A percentile compares a stretch with the other conserved stretches of the same genome.
Evolutionary conservation across 2,797 vertebrate genomes (phyloP).

Genomic region (Carapus acus): DNA sequence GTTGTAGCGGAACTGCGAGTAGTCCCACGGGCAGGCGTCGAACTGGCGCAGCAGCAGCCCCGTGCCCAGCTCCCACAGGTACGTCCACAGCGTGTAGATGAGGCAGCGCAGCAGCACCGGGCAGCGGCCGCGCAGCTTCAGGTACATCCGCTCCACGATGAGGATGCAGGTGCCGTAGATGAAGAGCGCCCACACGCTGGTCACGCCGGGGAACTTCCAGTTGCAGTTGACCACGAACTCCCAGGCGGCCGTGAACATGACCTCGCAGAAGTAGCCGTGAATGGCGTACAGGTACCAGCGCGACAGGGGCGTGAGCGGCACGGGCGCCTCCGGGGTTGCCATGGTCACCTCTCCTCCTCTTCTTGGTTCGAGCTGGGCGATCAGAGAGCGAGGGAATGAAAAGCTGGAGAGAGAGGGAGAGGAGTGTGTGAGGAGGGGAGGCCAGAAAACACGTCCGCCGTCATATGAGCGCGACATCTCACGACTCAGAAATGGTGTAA

Average conservation of each 20-base stretch:
- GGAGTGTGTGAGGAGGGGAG: slow-evolving; percentile 1
- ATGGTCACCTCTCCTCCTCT: slow-evolving; percentile 60
- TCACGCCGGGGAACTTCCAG: slow-evolving; percentile 98
- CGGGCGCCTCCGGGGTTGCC: slow-evolving; percentile 63
- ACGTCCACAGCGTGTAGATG: slow-evolving; percentile 98
- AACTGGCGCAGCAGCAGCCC: slow-evolving; percentile 92
- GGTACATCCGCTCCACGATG: slow-evolving; percentile 93
- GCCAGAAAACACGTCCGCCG: neutral
- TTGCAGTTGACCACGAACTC: slow-evolving; percentile 93
- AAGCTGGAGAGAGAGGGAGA: slow-evolving; percentile 31
- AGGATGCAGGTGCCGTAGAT: slow-evolving; percentile 98
- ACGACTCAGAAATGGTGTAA: too few species aligned
- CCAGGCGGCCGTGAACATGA: slow-evolving; percentile 99
- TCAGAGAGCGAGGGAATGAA: neutral
- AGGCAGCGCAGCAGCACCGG: slow-evolving; percentile 86
- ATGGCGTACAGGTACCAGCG: slow-evolving; percentile 99
- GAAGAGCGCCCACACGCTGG: slow-evolving; percentile 97
- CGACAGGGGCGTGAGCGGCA: slow-evolving; percentile 86
- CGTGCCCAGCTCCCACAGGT: slow-evolving; percentile 95
- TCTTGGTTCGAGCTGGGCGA: neutral
- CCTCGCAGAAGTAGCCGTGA: slow-evolving; percentile 98
- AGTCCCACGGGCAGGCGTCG: slow-evolving; percentile 97
- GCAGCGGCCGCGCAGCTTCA: slow-evolving; percentile 80
- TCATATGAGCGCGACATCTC: too few species aligned
- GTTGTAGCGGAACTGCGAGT: slow-evolving; percentile 94